These are phyloP conservation scores for Cataglyphis cursor DNA, from an alignment of 2,888 invertebrate genomes.

Conservation along the genomic window DNA sequence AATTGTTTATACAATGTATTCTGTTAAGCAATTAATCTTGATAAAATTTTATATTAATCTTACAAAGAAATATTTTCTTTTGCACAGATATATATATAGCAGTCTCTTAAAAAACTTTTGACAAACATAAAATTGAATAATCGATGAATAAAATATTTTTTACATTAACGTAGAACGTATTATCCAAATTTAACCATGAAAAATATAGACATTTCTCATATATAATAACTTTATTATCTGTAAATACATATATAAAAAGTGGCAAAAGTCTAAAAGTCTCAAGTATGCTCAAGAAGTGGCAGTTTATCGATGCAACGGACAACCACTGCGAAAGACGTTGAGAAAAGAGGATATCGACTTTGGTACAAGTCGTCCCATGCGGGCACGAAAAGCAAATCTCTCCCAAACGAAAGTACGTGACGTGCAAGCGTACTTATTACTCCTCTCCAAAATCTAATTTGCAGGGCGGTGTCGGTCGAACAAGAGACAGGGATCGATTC, in stretches of 20 bases:
- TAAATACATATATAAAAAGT: slow-evolving; percentile 25
- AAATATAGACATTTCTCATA: not conserved
- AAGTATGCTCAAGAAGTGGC: not conserved
- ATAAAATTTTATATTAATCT: not conserved
- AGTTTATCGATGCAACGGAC: slow-evolving; percentile 29
- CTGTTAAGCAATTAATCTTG: not conserved
- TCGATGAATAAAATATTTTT: not conserved
- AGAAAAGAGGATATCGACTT: slow-evolving; percentile 41
- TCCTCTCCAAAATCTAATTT: slow-evolving; percentile 69
- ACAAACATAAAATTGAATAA: not conserved
- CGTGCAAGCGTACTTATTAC: slow-evolving; percentile 72
- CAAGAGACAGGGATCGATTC: slow-evolving; percentile 44
- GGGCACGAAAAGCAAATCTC: slow-evolving; percentile 68
- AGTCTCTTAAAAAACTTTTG: not conserved
- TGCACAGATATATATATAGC: not conserved
- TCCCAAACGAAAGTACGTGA: slow-evolving; percentile 63
- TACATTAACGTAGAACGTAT: not conserved
- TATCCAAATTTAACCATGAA: not conserved
- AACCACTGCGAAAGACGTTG: slow-evolving; percentile 14
- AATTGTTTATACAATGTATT: not conserved
- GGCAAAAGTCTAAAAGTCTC: not conserved
- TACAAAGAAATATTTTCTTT: not conserved
- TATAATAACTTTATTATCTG: not conserved
- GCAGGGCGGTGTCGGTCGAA: slow-evolving; percentile 41
- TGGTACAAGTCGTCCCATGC: slow-evolving; percentile 43